Conservation (phyloP, 2,113 vertebrate genomes). For the Cacatua alba region DNA sequence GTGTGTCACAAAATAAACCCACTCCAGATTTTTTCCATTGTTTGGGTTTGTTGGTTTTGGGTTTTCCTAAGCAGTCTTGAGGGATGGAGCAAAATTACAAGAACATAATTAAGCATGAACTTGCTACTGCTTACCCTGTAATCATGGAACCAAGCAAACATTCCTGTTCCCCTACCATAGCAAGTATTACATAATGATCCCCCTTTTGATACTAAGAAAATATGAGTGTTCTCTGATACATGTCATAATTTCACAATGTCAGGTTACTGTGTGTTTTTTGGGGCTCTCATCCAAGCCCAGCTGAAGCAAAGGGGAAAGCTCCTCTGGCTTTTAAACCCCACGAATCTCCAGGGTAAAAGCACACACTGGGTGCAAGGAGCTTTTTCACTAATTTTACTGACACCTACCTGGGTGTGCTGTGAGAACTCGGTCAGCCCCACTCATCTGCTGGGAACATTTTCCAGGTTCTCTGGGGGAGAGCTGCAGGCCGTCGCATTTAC, state of each 20-base stretch:
- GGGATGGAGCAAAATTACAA: not conserved
- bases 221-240: not conserved
- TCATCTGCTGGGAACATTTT: not conserved
- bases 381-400: not conserved
- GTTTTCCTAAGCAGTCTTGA: not conserved
- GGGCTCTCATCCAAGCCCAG: not conserved
- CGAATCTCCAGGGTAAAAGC: not conserved
- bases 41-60: not conserved
- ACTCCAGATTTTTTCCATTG: not conserved
- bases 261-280: not conserved
- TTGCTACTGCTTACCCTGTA: not conserved
- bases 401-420: fast-evolving
- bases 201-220: not conserved
- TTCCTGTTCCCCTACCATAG: not conserved
- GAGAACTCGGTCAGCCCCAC: not conserved
- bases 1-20: not conserved
- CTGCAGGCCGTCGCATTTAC: not conserved
- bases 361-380: fast-evolving
- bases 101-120: not conserved
- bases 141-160: not conserved
- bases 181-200: not conserved
- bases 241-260: not conserved
- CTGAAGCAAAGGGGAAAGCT: not conserved
- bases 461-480: not conserved
- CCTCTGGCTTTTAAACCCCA: not conserved